Percentiles rank a stretch among this genome's conserved stretches.
Conservation (phyloP, 2,797 vertebrate genomes). For the Allobates femoralis region DNA sequence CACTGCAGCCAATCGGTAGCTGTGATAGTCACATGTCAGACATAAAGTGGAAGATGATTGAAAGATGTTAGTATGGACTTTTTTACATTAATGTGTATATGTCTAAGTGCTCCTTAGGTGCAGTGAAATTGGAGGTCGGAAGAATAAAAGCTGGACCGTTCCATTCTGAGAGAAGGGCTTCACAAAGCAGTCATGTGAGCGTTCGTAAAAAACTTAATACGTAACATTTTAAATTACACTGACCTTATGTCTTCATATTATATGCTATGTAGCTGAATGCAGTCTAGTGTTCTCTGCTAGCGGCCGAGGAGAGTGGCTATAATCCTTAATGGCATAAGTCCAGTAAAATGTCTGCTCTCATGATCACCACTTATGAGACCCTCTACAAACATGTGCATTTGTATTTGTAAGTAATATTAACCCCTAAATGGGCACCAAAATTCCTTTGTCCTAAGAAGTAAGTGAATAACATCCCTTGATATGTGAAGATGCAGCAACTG, state of each 20-base stretch:
- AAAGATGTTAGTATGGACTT: neutral
- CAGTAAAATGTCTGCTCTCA: no score
- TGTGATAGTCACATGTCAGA: neutral
- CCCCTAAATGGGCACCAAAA: no score
- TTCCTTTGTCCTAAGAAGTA: no score
- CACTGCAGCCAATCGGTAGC: no score
- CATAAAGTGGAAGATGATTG: neutral
- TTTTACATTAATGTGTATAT: conserved; percentile 9
- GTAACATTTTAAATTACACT: neutral
- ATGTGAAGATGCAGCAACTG: no score
- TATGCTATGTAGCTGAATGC: neutral
- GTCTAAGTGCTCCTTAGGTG: conserved; percentile 88
- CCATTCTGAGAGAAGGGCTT: conserved; percentile 91
- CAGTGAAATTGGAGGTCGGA: conserved; percentile 90
- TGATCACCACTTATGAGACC: no score
- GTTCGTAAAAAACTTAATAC: neutral
- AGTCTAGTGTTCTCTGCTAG: neutral
- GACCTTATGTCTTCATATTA: neutral
- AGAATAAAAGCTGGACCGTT: conserved; percentile 93
- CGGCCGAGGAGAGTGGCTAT: neutral
- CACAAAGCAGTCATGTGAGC: conserved; percentile 90
- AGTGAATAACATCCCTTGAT: no score
- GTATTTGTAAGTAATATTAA: no score
- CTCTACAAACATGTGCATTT: no score
- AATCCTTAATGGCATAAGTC: no score